A percentile compares a stretch with the other conserved stretches of the same genome.
Evolutionary conservation across 2,113 vertebrate species (phyloP).

Genomic region (Melanostigma gelatinosum): DNA sequence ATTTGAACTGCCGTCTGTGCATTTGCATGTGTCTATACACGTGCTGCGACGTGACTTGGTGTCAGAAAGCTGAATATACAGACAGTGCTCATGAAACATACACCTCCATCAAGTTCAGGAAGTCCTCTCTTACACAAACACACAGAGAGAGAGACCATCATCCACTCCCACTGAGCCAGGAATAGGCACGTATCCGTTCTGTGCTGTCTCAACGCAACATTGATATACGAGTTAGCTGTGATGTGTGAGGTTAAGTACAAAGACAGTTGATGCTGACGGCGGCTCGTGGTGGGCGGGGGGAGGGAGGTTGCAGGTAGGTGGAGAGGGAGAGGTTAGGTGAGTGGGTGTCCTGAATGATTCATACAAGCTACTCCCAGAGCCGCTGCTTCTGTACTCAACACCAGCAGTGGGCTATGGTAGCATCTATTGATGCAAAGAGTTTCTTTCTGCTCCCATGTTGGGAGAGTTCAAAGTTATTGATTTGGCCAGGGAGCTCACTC

Average conservation of each 20-base stretch:
- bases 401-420: slow-evolving; percentile 56
- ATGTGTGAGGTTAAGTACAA: slow-evolving; percentile 79
- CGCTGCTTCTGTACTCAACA: slow-evolving; percentile 45
- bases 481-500: slow-evolving; percentile 50
- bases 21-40: background rate
- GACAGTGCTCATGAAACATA: slow-evolving; percentile 30
- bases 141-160: slow-evolving; percentile 26
- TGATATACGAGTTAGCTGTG: slow-evolving; percentile 79
- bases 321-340: slow-evolving; percentile 67
- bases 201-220: slow-evolving; percentile 65
- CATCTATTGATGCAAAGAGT: slow-evolving; percentile 63
- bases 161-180: slow-evolving; percentile 66
- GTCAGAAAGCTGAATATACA: slow-evolving; percentile 21
- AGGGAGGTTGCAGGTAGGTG: slow-evolving; percentile 53
- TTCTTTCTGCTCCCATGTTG: slow-evolving; percentile 56
- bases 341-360: slow-evolving; percentile 78
- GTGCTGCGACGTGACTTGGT: slow-evolving; percentile 3
- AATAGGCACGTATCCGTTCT: slow-evolving; percentile 70
- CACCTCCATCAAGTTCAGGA: slow-evolving; percentile 49
- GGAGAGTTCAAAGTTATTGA: slow-evolving; percentile 74
- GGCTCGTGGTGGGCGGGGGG: slow-evolving; percentile 55
- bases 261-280: slow-evolving; percentile 68
- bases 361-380: slow-evolving; percentile 60
- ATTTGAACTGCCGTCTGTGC: background rate
- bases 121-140: slow-evolving; percentile 22